Evolutionary conservation across 2,888 invertebrate genomes (phyloP).

Genomic region (Amiota communis): DNA sequence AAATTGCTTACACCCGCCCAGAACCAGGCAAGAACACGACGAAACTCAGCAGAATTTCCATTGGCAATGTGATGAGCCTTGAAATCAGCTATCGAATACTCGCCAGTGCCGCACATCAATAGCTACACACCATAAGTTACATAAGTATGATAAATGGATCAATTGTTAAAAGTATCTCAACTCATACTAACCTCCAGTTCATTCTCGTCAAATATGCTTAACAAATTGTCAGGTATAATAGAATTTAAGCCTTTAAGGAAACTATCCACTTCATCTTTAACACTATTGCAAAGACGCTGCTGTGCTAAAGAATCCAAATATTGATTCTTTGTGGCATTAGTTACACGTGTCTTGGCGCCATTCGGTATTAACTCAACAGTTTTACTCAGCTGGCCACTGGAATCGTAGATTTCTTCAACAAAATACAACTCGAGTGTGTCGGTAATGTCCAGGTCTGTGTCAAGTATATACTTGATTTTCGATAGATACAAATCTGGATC

Average conservation of each 20-base stretch:
- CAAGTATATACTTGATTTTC: constrained; percentile 94
- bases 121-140: constrained; percentile 77
- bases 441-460: constrained; percentile 87
- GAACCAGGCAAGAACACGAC: constrained; percentile 90
- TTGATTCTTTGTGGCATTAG: constrained; percentile 77
- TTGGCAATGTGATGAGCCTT: constrained; percentile 90
- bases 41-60: constrained; percentile 86
- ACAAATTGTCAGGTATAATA: constrained; percentile 91
- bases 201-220: constrained; percentile 96
- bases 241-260: constrained; percentile 93
- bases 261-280: constrained; percentile 87
- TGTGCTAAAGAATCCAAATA: constrained; percentile 93
- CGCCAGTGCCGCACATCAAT: constrained; percentile 92
- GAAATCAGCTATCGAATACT: constrained; percentile 92
- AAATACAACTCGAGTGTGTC: constrained; percentile 89
- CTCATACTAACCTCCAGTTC: constrained; percentile 85
- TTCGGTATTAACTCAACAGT: constrained; percentile 89
- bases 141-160: not conserved
- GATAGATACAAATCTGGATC: constrained; percentile 93
- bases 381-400: constrained; percentile 82
- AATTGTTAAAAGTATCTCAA: constrained; percentile 21
- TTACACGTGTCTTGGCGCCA: constrained; percentile 81
- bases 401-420: constrained; percentile 90
- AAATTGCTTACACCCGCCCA: constrained; percentile 93
- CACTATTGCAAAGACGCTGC: constrained; percentile 87